Conservation (phyloP, 2,113 vertebrate species). For the Clarias batrachus region DNA sequence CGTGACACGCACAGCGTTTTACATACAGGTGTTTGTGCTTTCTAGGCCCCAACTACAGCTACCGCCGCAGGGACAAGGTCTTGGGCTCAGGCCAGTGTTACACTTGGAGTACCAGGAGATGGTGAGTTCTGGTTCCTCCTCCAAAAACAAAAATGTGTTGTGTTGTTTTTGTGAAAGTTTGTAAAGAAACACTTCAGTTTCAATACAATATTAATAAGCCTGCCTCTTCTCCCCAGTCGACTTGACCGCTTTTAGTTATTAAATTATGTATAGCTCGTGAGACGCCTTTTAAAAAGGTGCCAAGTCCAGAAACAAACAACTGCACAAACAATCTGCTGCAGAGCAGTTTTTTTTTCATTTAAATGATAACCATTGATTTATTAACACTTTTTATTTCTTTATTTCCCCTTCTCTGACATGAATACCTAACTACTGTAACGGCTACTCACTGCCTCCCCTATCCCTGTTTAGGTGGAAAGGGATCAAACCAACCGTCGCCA, state of each 20-base stretch:
- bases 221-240: background rate
- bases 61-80: constrained; percentile 83
- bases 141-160: too few species aligned
- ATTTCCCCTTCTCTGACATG: background rate
- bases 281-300: background rate
- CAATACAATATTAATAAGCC: background rate
- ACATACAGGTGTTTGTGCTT: constrained; percentile 21
- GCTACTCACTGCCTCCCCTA: background rate
- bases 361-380: background rate
- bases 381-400: background rate
- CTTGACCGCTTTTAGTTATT: background rate
- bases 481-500: constrained; percentile 93
- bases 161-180: background rate
- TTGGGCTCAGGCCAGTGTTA: constrained; percentile 93
- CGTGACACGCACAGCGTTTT: background rate
- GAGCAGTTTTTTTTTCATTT: background rate
- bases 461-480: constrained; percentile 87
- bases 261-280: background rate
- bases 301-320: background rate
- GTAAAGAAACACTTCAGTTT: background rate
- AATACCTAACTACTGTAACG: background rate
- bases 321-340: background rate
- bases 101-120: constrained; percentile 92
- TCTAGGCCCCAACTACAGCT: constrained; percentile 74
- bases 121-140: constrained; percentile 69